Evolutionary conservation across 23 tunicate genomes (phyloP), one percentile per base, ranked within the genome.

Genomic region (Botrylloides violaceus): DNA sequence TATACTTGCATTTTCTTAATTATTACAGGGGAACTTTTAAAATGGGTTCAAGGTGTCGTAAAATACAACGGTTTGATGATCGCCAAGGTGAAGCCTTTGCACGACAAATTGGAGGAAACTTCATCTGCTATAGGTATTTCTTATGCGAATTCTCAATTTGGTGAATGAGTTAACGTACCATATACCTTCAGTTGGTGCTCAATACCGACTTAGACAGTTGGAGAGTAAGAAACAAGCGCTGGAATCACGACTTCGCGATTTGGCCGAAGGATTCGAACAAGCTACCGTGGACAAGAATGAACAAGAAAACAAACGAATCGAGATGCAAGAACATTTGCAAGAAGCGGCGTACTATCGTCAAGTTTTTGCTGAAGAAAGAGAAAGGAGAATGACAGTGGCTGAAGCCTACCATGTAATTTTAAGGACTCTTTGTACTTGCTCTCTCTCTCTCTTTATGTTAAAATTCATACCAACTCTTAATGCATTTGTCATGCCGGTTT

Each of bases 1-100:
- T 47, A 12, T 12, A 12, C 18, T 12, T 47, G 12, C 12, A 47
- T 12, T 47, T 47, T 47, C 58, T 37, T 60, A 61, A 20, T 63
- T 1, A 20, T 38, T 65, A 0, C 29, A 90, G 97, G 97, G 48
- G 68, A 84, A 12, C 71, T 90, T 4, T 39, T 90, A 66, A 59
- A 66, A 34, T 90, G 97, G 97, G 97, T 90, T 5, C 86, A 83
- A 60, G 97, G 97, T 3, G 97, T 90, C 47, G 71, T 90, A 37
- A 59, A 78, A 18, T 90, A 90, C 61, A 83, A 90, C 75, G 78
- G 84, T 43, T 72, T 87, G 3, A 75, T 90, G 79, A 79, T 79
- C 9, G 70, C 72, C 25, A 75, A 74, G 58, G 97, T 90, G 63
- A 90, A 83, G 34, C 97, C 97, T 3, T 78, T 90, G 43, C 85